A percentile compares a stretch with the other conserved stretches of the same genome.
Conservation (phyloP, 2,113 vertebrate genomes). For the Microcebus ravelobensis region DNA sequence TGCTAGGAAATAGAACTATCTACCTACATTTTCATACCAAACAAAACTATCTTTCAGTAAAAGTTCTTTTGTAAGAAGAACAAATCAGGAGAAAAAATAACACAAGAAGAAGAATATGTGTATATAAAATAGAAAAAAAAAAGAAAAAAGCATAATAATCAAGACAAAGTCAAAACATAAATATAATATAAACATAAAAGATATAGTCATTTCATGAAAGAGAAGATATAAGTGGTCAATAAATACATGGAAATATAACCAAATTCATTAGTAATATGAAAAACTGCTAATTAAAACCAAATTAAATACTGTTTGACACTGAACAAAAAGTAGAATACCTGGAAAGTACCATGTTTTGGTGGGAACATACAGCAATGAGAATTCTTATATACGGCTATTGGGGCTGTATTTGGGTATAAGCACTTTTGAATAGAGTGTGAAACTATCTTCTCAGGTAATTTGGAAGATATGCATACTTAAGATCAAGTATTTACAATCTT, state of each 20-base stretch:
- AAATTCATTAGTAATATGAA: background rate
- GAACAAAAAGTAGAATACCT: background rate
- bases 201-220: background rate
- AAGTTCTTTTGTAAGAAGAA: background rate
- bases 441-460: too few relatives aligned
- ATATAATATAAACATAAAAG: background rate
- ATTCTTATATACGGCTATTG: too few relatives aligned
- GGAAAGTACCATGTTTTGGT: background rate
- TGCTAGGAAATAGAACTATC: background rate
- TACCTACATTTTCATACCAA: background rate
- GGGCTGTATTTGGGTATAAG: too few relatives aligned
- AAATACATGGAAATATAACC: background rate
- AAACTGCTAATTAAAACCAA: background rate
- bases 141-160: background rate
- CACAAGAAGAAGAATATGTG: background rate
- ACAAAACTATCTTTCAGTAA: background rate
- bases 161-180: background rate
- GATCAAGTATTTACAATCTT: too few relatives aligned
- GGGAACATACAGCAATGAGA: background rate
- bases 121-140: background rate
- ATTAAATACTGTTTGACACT: background rate
- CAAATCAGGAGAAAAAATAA: background rate
- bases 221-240: background rate
- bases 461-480: too few relatives aligned
- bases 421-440: too few relatives aligned